phyloP scores from a whole-genome alignment of 1,140 invertebrate genomes.

The Zophobas morio region DNA sequence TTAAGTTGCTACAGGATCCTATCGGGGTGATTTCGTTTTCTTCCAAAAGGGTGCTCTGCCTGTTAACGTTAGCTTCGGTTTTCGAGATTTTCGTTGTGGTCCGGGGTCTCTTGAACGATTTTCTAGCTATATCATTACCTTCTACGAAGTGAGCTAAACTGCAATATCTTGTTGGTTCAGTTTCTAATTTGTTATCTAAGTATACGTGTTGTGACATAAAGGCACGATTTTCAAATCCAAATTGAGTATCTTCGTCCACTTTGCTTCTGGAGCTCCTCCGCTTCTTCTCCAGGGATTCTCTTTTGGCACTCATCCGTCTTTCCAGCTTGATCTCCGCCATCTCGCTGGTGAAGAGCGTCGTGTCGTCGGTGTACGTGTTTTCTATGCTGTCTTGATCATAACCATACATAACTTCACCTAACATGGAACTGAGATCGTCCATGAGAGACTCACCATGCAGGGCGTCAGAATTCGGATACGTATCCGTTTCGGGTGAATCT shows the following conservation, averaged over 20 bases:
- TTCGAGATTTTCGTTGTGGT: conserved; percentile 60
- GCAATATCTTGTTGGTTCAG: conserved; percentile 75
- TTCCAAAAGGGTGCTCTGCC: conserved; percentile 62
- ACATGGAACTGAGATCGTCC: conserved; percentile 82
- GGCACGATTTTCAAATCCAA: conserved; percentile 78
- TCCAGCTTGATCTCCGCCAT: conserved; percentile 68
- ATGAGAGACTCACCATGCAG: conserved; percentile 82
- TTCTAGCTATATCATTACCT: conserved; percentile 83
- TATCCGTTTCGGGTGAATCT: conserved; percentile 86
- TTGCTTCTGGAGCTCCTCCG: conserved; percentile 67
- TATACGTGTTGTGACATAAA: conserved; percentile 70
- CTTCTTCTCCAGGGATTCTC: conserved; percentile 67
- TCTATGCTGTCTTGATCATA: conserved; percentile 74
- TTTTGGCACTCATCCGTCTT: conserved; percentile 59
- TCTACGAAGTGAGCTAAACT: conserved; percentile 84
- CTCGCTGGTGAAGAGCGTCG: conserved; percentile 75
- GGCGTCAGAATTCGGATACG: conserved; percentile 76
- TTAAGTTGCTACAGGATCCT: conserved; percentile 58
- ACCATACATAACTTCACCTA: conserved; percentile 77
- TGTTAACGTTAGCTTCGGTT: conserved; percentile 63
- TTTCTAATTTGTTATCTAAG: conserved; percentile 71
- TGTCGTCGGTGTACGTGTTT: conserved; percentile 77
- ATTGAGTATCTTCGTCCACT: conserved; percentile 71
- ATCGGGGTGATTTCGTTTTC: conserved; percentile 56
- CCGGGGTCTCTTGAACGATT: conserved; percentile 75